Conservation (phyloP, 1,140 invertebrate species). For the Eurosta solidaginis region DNA sequence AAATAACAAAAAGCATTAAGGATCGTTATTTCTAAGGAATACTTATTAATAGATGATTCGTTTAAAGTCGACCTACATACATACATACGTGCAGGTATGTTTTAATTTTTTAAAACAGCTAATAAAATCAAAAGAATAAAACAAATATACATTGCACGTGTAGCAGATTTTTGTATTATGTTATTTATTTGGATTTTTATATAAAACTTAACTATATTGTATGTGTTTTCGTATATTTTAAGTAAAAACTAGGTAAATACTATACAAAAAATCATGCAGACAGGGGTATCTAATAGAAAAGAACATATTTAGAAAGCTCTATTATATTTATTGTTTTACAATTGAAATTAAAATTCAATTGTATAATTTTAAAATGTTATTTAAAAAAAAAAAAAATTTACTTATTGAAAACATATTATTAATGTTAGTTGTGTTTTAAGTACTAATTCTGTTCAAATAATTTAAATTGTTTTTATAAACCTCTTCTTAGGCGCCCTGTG, state of each 20-base stretch:
- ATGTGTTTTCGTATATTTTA: constrained; percentile 3
- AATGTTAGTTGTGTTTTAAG: not conserved
- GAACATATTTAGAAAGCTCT: not conserved
- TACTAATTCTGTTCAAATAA: not conserved
- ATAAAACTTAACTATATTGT: constrained; percentile 9
- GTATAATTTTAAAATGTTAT: too few species aligned
- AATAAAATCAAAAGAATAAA: not conserved
- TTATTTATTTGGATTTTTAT: too few species aligned
- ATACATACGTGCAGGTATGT: not conserved
- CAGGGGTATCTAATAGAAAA: not conserved
- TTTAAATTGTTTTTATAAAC: not conserved
- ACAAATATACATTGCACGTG: not conserved
- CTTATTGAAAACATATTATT: too few species aligned
- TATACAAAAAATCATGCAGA: not conserved
- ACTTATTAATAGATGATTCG: not conserved
- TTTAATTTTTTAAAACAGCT: not conserved
- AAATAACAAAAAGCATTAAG: not conserved
- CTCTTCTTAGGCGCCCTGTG: not conserved
- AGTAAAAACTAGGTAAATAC: not conserved
- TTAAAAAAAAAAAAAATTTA: too few species aligned
- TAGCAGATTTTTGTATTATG: not conserved
- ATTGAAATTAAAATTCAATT: not conserved
- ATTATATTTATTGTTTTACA: not conserved
- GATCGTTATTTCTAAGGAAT: too few species aligned
- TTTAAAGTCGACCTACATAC: too few species aligned